Evolutionary conservation across 2,888 invertebrate species (phyloP).

Genomic region (Papilio gigon): DNA sequence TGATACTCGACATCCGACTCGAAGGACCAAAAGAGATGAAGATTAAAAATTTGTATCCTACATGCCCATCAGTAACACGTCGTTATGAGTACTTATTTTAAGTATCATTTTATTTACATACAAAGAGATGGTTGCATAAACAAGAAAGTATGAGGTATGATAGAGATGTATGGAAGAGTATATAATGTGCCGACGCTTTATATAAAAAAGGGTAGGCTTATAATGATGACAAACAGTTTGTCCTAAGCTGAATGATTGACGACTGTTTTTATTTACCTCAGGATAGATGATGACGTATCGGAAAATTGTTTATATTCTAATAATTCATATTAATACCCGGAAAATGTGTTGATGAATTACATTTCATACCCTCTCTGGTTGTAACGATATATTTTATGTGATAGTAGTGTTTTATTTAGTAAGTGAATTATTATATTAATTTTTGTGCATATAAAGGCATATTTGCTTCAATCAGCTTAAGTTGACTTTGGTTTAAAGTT

Average conservation of each 20-base stretch:
- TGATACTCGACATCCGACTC: not conserved
- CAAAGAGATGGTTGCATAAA: too few species aligned
- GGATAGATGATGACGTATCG: constrained; percentile 20
- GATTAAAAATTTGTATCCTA: too few species aligned
- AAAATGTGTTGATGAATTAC: not conserved
- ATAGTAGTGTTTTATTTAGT: not conserved
- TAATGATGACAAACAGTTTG: constrained; percentile 6
- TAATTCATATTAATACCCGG: not conserved
- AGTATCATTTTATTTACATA: too few species aligned
- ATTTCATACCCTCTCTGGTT: not conserved
- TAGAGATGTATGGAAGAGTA: too few species aligned
- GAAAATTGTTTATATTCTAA: not conserved
- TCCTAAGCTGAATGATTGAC: constrained; percentile 27
- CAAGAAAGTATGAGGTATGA: too few species aligned
- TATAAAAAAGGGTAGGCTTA: too few species aligned
- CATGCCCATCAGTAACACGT: too few species aligned
- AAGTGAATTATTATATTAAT: not conserved
- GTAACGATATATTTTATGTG: not conserved
- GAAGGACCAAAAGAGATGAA: not conserved
- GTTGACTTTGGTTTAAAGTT: not conserved
- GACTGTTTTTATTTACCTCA: constrained; percentile 12
- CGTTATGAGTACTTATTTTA: too few species aligned
- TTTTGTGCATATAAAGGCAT: not conserved
- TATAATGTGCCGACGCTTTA: too few species aligned
- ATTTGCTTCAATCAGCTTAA: not conserved